Evolutionary conservation across 1,140 invertebrate species (phyloP), one percentile per base, ranked within the genome.

Genomic region (Phocides pigmalion): DNA sequence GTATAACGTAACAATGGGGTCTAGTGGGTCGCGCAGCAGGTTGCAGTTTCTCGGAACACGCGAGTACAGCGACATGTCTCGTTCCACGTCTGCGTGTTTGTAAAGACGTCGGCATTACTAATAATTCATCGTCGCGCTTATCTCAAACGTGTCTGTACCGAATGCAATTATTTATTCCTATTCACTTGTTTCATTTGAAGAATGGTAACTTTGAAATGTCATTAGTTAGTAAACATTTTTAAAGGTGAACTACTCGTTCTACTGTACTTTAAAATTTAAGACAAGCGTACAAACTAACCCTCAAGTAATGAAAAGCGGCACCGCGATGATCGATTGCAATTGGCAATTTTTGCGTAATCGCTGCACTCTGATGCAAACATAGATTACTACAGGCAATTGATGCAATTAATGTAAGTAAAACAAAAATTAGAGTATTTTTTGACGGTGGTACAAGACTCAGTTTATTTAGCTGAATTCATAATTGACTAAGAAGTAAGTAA

Each of bases 121-220:
- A 74, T 83, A 81, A 82, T 75, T 82, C 82, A 87, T 82, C 80
- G 77, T 74, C 71, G 70, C 67, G 70, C 80, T 89, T 89, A 90
- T 87, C 84, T 77, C 53, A 64, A 75, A 76, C 76, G 72, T 82
- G 84, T 88, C 71, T 71, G 68, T 72, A 70, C 71, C 74, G 70
- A 70, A 62, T 62, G 58, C 68, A 71, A 88, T 90, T 85, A 89
- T 89, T 89, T 89, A 90, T 90, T 68, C 62, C 70, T 72, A 68
- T 75, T 49, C 58, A 62, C 58, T 62, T 62, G 58, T 62, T 62
- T 49, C 44, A 20, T 62, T 62, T 62, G 58, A 62, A 50, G 58
- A 62, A 62, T 62, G 17, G 58, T 62, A 62, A 49, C 58, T 62
- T 62, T 49, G 44, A 62, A 62, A 62, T 62, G 58, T 62, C 58